Evolutionary conservation across 64 coral and sea anemone genomes (phyloP), one percentile per base, ranked within the genome.

Genomic region (Porites lutea): DNA sequence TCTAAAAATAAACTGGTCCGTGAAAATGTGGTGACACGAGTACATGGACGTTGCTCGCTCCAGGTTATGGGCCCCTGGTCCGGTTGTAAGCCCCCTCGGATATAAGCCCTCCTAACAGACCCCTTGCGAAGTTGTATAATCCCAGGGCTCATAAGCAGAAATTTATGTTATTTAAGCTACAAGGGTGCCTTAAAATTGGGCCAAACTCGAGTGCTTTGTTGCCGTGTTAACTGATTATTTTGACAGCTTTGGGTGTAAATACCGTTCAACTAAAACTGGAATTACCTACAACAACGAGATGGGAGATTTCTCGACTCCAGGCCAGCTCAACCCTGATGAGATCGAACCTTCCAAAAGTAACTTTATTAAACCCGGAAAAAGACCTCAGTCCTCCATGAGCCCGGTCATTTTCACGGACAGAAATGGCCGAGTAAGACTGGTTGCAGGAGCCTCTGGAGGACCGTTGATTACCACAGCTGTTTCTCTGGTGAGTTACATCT

Each of bases 261-360:
- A 65, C 21, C 94, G 94, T 23, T 96, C 94, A 16, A 89, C 46
- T 11, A 48, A 83, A 21, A 96, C 94, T 27, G 94, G 94, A 68
- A 96, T 96, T 59, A 22, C 88, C 21, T 96, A 96, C 90, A 96
- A 96, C 94, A 96, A 96, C 66, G 94, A 96, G 64, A 96, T 96
- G 94, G 94, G 78, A 2, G 94, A 96, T 48, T 96, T 96, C 59
- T 96, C 94, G 12, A 96, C 84, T 23, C 94, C 94, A 61, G 89
- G 68, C 15, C 84, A 88, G 70, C 54, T 45, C 3, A 96, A 86
- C n/a, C 76, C 76, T 45, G 84, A 88, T 79, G 86, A 64, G 0
- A 52, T 92, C 22, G 23, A 55, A 51, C 94, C 94, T 13, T 82
- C 90, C 7, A 96, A 96, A 68, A 96, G 78, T 18, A 96, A 96